Evolutionary conservation across 2,113 vertebrate genomes (phyloP).

Genomic region (Callionymus lyra): DNA sequence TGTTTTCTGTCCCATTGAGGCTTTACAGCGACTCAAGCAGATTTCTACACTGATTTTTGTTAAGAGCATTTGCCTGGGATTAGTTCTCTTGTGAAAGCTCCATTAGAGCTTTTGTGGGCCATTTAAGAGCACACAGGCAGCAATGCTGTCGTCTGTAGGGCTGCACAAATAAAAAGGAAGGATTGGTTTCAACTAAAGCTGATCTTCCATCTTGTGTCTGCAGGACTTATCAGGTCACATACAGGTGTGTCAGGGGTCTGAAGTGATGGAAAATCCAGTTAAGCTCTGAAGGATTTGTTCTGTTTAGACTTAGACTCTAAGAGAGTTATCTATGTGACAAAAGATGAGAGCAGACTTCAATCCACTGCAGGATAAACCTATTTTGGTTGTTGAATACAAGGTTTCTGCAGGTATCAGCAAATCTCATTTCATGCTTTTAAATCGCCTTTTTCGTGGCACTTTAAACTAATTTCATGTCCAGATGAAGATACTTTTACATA

Average conservation of each 20-base stretch:
- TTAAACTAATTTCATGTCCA: too few species aligned
- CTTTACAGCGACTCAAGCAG: slow-evolving; percentile 60
- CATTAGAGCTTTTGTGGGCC: slow-evolving; percentile 57
- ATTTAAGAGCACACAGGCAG: slow-evolving; percentile 48
- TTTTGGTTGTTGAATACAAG: too few species aligned
- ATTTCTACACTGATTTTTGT: slow-evolving; percentile 66
- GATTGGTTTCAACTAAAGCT: slow-evolving; percentile 58
- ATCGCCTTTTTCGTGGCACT: too few species aligned
- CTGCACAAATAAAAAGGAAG: slow-evolving; percentile 45
- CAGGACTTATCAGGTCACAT: slow-evolving; percentile 32
- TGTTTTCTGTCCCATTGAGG: slow-evolving; percentile 34
- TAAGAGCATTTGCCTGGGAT: slow-evolving; percentile 68
- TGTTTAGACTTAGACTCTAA: slow-evolving; percentile 37
- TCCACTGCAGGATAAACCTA: too few species aligned
- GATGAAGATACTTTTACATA: too few species aligned
- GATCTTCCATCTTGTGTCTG: slow-evolving; percentile 43
- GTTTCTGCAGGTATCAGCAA: too few species aligned
- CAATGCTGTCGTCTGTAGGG: slow-evolving; percentile 28
- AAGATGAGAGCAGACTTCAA: slow-evolving; percentile 14
- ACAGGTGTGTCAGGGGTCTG: slow-evolving; percentile 49
- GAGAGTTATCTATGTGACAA: slow-evolving; percentile 20
- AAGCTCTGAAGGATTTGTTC: slow-evolving; percentile 46
- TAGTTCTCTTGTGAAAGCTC: slow-evolving; percentile 63
- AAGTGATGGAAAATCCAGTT: slow-evolving; percentile 44
- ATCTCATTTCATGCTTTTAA: too few species aligned